Evolutionary conservation across 2,113 vertebrate genomes (phyloP).

Genomic region (Cyanoliseus patagonus): DNA sequence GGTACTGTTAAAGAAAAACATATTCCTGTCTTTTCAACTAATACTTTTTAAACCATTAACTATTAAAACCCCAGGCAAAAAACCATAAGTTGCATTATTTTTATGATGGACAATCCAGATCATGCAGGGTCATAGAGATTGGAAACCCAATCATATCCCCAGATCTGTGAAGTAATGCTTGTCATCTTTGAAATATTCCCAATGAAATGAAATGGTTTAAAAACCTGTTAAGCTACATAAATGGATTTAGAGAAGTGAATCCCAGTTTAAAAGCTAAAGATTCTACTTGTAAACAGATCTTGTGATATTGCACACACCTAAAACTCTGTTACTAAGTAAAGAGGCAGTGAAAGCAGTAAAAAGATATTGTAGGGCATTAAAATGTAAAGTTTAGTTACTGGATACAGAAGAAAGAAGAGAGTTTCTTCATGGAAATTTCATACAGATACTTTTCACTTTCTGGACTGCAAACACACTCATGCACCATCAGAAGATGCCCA

Average conservation of each 20-base stretch:
- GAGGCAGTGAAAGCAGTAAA: slow-evolving; percentile 63
- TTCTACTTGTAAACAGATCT: slow-evolving; percentile 74
- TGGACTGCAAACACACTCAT: slow-evolving; percentile 64
- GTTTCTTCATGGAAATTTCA: slow-evolving; percentile 70
- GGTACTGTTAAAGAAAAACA: slow-evolving; percentile 85
- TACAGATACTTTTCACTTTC: slow-evolving; percentile 70
- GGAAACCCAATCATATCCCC: slow-evolving; percentile 83
- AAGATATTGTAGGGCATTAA: slow-evolving; percentile 59
- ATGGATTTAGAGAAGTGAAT: slow-evolving; percentile 27
- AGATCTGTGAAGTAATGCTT: slow-evolving; percentile 76
- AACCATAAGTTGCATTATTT: slow-evolving; percentile 59
- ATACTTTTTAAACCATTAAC: slow-evolving; percentile 72
- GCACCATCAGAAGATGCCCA: slow-evolving; percentile 72
- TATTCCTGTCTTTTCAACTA: slow-evolving; percentile 63
- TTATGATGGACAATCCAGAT: slow-evolving; percentile 68
- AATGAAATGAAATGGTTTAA: slow-evolving; percentile 56
- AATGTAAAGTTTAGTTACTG: slow-evolving; percentile 63
- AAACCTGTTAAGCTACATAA: slow-evolving; percentile 55
- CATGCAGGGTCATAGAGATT: slow-evolving; percentile 82
- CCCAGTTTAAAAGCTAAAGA: slow-evolving; percentile 36
- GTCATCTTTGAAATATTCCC: slow-evolving; percentile 26
- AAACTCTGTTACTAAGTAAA: slow-evolving; percentile 47
- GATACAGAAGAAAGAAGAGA: slow-evolving; percentile 76
- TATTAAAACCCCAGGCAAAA: slow-evolving; percentile 44
- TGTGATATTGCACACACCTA: slow-evolving; percentile 75